Percentiles rank a stretch among this genome's conserved stretches.
These are phyloP conservation scores for Drosophila koepferae DNA, from an alignment of 2,888 invertebrate genomes.

Conservation along the genomic window DNA sequence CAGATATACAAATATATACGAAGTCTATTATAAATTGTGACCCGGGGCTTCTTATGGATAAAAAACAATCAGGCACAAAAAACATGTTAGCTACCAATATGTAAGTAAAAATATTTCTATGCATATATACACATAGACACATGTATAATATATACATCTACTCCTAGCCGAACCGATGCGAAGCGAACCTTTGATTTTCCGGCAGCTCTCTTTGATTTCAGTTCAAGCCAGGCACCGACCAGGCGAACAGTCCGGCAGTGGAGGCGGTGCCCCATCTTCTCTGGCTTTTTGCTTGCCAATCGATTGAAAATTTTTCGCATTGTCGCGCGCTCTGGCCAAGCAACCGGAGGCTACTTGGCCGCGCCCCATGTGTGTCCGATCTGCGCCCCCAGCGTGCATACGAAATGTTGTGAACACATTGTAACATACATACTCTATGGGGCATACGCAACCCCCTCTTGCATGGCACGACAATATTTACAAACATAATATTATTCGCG, in stretches of 20 bases:
- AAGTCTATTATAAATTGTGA: conserved; percentile 66
- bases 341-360: conserved; percentile 71
- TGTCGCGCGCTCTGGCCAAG: conserved; percentile 76
- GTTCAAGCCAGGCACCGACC: conserved; percentile 13
- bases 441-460: conserved; percentile 18
- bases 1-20: conserved; percentile 44
- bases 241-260: neutral
- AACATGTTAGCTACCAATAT: conserved; percentile 22
- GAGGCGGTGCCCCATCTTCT: neutral
- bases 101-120: conserved; percentile 8
- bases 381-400: conserved; percentile 69
- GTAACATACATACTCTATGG: neutral
- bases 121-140: neutral
- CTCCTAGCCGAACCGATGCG: conserved; percentile 15
- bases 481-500: conserved; percentile 72
- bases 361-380: conserved; percentile 72
- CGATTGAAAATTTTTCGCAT: conserved; percentile 82
- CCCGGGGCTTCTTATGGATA: conserved; percentile 70
- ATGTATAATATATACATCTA: neutral
- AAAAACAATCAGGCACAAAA: conserved; percentile 72
- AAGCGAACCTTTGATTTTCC: conserved; percentile 62
- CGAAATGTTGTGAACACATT: conserved; percentile 53
- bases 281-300: conserved; percentile 50
- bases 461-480: conserved; percentile 56
- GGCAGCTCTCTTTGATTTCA: conserved; percentile 48